Percentiles rank a stretch among this genome's conserved stretches.
phyloP scores from a whole-genome alignment of 2,797 vertebrate species.

The Argyrosomus regius region DNA sequence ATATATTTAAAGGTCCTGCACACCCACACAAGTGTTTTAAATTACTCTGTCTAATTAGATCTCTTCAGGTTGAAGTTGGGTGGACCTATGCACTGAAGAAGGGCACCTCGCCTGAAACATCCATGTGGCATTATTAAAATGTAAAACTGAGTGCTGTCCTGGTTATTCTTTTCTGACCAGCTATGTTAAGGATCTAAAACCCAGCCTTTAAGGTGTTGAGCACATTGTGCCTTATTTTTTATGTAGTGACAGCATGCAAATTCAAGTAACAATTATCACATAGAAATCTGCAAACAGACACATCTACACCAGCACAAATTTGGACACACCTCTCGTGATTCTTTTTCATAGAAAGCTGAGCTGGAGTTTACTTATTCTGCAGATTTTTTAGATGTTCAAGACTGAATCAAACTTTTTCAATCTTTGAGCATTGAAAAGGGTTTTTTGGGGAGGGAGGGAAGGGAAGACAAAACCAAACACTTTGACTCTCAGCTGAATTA shows the following conservation, averaged over 20 bases:
- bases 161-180: too few relatives aligned
- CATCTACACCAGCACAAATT: background rate
- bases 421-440: constrained; percentile 1
- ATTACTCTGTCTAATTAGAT: background rate
- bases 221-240: too few relatives aligned
- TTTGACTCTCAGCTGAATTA: background rate
- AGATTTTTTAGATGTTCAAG: too few relatives aligned
- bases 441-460: background rate
- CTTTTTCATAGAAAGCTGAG: background rate
- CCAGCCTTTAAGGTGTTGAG: too few relatives aligned
- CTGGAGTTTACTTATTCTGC: too few relatives aligned
- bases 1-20: background rate
- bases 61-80: background rate
- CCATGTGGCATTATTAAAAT: too few relatives aligned
- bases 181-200: too few relatives aligned
- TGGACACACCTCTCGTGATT: background rate
- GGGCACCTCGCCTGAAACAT: too few relatives aligned
- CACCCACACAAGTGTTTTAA: background rate
- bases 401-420: background rate
- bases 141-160: too few relatives aligned
- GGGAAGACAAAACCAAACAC: constrained; percentile 1
- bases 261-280: too few relatives aligned
- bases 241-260: too few relatives aligned
- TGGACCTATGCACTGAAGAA: background rate
- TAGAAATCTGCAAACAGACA: background rate